These are phyloP conservation scores for Dione juno DNA, from an alignment of 2,888 invertebrate genomes.

Conservation along the genomic window DNA sequence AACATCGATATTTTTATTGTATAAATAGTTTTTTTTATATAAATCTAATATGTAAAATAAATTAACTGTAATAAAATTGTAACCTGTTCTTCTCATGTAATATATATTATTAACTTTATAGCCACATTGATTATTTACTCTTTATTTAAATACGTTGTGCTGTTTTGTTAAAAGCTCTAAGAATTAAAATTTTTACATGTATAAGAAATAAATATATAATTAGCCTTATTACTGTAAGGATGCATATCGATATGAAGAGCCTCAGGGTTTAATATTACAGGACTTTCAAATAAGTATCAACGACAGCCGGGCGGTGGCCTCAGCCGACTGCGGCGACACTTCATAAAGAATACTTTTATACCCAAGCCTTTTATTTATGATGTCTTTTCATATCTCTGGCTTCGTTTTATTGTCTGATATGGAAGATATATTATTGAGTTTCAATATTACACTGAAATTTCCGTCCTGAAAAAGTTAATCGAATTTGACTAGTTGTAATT, in stretches of 20 bases:
- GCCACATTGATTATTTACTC: no score
- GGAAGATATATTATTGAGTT: slow-evolving; percentile 64
- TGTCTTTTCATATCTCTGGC: slow-evolving; percentile 74
- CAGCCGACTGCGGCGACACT: slow-evolving; percentile 72
- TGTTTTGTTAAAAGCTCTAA: no score
- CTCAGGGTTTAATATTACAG: slow-evolving; percentile 72
- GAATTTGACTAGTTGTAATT: slow-evolving; percentile 14
- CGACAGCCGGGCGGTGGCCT: slow-evolving; percentile 63
- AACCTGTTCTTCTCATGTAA: background rate
- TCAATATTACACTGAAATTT: slow-evolving; percentile 47
- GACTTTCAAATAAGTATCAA: slow-evolving; percentile 80
- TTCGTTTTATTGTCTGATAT: slow-evolving; percentile 71
- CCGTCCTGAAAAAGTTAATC: slow-evolving; percentile 28
- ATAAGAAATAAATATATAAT: background rate
- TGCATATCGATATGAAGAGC: slow-evolving; percentile 54
- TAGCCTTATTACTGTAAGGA: background rate
- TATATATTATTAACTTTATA: no score
- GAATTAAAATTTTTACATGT: background rate
- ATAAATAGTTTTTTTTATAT: no score
- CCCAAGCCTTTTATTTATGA: slow-evolving; percentile 81
- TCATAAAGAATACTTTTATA: slow-evolving; percentile 83
- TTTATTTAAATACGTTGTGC: no score
- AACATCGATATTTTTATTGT: slow-evolving; percentile 56
- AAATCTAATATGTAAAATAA: background rate
- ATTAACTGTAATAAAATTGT: background rate